Conservation (phyloP, 23 tunicate genomes). For the Oikopleura dioica region DNA sequence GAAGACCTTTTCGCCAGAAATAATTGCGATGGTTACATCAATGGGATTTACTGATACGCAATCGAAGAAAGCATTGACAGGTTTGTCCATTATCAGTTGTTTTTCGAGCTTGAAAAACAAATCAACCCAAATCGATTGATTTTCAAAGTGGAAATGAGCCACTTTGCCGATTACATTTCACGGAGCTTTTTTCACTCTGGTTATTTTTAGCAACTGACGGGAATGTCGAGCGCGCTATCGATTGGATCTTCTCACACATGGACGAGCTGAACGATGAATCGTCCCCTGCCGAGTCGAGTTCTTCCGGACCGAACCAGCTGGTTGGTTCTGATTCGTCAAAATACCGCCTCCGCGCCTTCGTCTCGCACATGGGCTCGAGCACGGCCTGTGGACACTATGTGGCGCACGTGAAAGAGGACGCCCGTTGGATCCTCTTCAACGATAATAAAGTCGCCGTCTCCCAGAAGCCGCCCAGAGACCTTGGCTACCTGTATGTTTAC, state of each 20-base stretch:
- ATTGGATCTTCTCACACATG: constrained; percentile 81
- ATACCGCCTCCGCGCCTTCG: constrained; percentile 73
- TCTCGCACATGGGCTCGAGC: constrained; percentile 85
- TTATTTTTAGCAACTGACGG: constrained; percentile 21
- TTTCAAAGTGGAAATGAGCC: too few relatives aligned
- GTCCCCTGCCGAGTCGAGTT: neutral
- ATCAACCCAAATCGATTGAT: too few relatives aligned
- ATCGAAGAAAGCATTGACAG: constrained; percentile 48
- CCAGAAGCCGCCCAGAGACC: constrained; percentile 53
- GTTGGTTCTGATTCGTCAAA: neutral
- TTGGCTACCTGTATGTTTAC: constrained; percentile 82
- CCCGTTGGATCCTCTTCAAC: constrained; percentile 77
- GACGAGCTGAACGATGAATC: constrained; percentile 29
- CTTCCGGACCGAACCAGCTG: neutral
- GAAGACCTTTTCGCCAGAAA: constrained; percentile 17
- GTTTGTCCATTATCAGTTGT: too few relatives aligned
- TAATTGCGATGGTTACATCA: constrained; percentile 26
- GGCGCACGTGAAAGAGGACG: constrained; percentile 63
- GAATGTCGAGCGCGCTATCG: constrained; percentile 67
- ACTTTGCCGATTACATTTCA: too few relatives aligned
- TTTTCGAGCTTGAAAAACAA: too few relatives aligned
- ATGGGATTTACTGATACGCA: constrained; percentile 85
- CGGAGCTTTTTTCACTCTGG: neutral
- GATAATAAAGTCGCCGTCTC: constrained; percentile 96
- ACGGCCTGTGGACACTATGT: constrained; percentile 95